Base-by-base conservation (phyloP, 2,113 vertebrate genomes). In the Octodon degus region DNA sequence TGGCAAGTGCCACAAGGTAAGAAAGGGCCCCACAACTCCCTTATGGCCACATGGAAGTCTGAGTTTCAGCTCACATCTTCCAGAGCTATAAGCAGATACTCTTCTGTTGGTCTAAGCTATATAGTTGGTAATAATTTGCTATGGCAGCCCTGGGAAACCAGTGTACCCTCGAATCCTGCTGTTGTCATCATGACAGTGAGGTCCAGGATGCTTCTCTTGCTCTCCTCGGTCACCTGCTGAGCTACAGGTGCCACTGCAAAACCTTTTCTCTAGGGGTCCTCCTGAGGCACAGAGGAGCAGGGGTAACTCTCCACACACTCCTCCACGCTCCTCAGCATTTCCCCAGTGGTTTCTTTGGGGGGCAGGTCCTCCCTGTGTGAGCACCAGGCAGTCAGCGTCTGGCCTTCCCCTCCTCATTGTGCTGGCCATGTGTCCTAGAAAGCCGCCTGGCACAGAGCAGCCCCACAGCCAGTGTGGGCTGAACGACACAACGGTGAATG, bases 11-110 rank as follows among this genome's bases (percentile, higher is more conserved):
- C 22, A 17, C 17, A 83, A 81, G 60, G 32, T 68, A 55, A 34
- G 86, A 77, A 87, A 88, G 32, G 9, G 16, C 34, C 4, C 1
- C 7, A 20, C 37, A 55, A 25, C 13, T 58, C 25, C 20, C 6
- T 6, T 22, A 0, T 0, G 16, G 34, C 17, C 14, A 53, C 0
- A 0, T 2, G 4, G 65, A 77, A 22, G 32, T 3, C 50, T 47
- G 72, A 32, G 7, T 25, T 94, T 76, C 53, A 53, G 79, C 43
- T 81, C 80, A 5, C 1, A 19, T 25, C 55, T 68, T 60, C 37
- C 20, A 24, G 70, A 91, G 67, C 10, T n/a, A 1, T 55, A 16
- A 68, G 63, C 3, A 11, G 83, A 47, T 47, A n/a, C 7, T 67
- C n/a, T 96, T 79, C 74, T 92, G 62, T 30, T 34, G 34, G 50